These are phyloP conservation scores for Epinephelus fuscoguttatus DNA, from an alignment of 2,113 vertebrate genomes.

Conservation along the genomic window DNA sequence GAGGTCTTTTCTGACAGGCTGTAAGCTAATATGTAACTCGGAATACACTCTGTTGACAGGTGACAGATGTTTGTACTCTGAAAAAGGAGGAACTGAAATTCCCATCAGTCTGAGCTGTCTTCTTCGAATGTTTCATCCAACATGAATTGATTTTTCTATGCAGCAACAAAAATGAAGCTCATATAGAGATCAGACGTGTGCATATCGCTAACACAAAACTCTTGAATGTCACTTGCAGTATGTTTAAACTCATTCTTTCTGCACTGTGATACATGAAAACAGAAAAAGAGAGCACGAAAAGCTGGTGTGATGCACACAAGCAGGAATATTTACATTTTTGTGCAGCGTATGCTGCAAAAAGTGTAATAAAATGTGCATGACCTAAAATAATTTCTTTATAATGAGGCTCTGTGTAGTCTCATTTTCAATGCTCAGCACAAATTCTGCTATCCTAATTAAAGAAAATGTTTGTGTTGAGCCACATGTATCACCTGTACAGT, in stretches of 20 bases:
- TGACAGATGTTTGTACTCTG: conserved; percentile 44
- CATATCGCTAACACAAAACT: background rate
- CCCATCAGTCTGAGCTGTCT: conserved; percentile 10
- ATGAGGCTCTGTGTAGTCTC: background rate
- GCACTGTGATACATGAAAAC: background rate
- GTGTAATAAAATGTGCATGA: background rate
- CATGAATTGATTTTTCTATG: background rate
- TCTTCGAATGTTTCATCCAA: conserved; percentile 1
- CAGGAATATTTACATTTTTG: background rate
- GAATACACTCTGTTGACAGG: background rate
- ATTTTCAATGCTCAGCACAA: conserved; percentile 1
- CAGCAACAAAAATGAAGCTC: background rate
- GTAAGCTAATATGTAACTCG: background rate
- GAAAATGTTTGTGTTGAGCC: background rate
- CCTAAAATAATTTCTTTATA: background rate
- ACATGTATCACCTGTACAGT: background rate
- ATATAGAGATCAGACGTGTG: background rate
- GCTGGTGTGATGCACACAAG: background rate
- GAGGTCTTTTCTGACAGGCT: background rate
- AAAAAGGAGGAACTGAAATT: conserved; percentile 21
- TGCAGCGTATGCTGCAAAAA: background rate
- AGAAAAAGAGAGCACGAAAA: background rate
- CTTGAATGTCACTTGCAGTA: background rate
- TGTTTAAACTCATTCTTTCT: background rate
- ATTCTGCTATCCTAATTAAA: background rate